Evolutionary conservation across 2,888 invertebrate species (phyloP), one percentile per base, ranked within the genome.

Genomic region (Thecophora atra): DNA sequence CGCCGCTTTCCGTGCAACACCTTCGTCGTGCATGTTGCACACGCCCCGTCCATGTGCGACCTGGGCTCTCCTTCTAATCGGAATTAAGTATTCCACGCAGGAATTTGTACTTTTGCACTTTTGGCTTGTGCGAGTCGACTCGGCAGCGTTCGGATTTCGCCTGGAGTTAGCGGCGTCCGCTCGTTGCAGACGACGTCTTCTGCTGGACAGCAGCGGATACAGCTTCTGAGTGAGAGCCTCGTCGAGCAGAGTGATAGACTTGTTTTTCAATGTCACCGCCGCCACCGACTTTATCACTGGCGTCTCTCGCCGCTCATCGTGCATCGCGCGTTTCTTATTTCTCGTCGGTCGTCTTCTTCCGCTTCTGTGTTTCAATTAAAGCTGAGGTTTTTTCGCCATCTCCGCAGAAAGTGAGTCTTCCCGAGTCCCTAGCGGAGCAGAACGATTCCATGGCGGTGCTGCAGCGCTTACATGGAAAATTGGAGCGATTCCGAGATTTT

Each of bases 61-160:
- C 15, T 15, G 28, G 15, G 3, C 5, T 26, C 13, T 42, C 54
- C 21, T 63, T 42, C 63, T 47, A 56, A 37, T 66, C 72, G 60
- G 69, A 74, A 82, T 81, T 85, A 85, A 77, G 78, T 84, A 85
- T 85, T 84, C 85, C 81, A 78, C 72, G 77, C 85, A 85, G 84
- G 82, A 79, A 81, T 84, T 83, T 85, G 85, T 85, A 85, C 84
- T 85, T 85, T 84, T 85, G 85, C 85, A 85, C 85, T 85, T 83
- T 83, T 70, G 62, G 63, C 70, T 30, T 70, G 70, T 63, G 63
- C 70, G 47, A 60, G 60, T 60, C 68, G 26, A 60, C 69, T 60
- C 68, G 26, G 37, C 67, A 67, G 64, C 52, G 67, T 24, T 56
- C 37, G 67, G 67, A 56, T 42, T 77, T 76, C 75, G 77, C 77